Conservation (phyloP, 1,140 invertebrate genomes). For the Zaprionus gabonicus region DNA sequence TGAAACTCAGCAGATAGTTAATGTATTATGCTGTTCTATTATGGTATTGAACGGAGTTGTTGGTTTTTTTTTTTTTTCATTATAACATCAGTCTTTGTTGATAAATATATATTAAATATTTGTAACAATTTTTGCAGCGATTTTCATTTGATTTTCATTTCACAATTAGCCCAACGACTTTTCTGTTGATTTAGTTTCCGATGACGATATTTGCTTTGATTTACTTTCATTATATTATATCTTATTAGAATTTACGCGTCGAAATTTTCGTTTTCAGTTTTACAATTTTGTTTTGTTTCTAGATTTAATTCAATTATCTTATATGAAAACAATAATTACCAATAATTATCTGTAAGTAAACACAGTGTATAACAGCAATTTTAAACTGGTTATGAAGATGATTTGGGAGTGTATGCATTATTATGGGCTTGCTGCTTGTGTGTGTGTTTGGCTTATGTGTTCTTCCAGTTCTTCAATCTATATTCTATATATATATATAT, state of each 20-base stretch:
- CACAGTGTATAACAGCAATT: constrained; percentile 39
- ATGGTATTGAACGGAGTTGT: constrained; percentile 51
- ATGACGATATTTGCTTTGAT: constrained; percentile 38
- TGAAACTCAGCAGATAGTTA: constrained; percentile 49
- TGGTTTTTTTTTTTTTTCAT: constrained; percentile 19
- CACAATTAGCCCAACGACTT: constrained; percentile 60
- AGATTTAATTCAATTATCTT: constrained; percentile 21
- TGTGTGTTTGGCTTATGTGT: constrained; percentile 25
- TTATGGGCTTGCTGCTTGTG: constrained; percentile 23
- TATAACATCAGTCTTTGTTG: constrained; percentile 58
- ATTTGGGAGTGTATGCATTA: constrained; percentile 20
- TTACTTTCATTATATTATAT: constrained; percentile 39
- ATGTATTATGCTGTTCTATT: constrained; percentile 28
- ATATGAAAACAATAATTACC: constrained; percentile 34
- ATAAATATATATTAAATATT: constrained; percentile 61
- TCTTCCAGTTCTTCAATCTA: constrained; percentile 22
- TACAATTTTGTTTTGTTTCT: not conserved
- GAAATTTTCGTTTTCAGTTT: constrained; percentile 58
- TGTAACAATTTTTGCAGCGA: constrained; percentile 35
- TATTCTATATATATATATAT: constrained; percentile 3
- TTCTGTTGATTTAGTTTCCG: constrained; percentile 52
- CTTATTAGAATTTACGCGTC: constrained; percentile 42
- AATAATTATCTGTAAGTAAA: constrained; percentile 50
- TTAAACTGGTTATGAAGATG: constrained; percentile 25
- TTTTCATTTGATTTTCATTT: constrained; percentile 37